Base-by-base conservation (phyloP, 2,888 invertebrate genomes). In the Cataglyphis cursor region DNA sequence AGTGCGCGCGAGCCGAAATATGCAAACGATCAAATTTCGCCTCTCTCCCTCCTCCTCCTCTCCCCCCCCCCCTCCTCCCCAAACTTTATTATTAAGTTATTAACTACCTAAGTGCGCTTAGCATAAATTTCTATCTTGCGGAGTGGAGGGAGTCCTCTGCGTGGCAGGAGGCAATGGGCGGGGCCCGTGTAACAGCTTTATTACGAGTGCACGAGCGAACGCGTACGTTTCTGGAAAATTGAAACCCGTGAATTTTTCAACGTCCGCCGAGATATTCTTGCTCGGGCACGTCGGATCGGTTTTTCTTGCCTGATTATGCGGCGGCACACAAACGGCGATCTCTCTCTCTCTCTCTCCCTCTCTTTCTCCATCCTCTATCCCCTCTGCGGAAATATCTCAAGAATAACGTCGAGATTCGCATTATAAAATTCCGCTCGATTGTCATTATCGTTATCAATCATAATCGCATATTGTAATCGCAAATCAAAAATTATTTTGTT, bases 41-140 rank as follows among this genome's bases (percentile, higher is more conserved):
- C 21, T 10, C 21, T 21, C 4, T 10, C 4, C 21, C 10, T n/a
- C 1, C 15, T 0, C 8, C 15, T 2, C 28, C 28, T 2, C 28
- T 28, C 10, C 21, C 57, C 4, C 21, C 1, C 21, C 10, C 0
- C 6, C 2, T 3, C 6, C 59, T 15, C 74, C 86, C 41, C 24
- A 48, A 90, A 90, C 82, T 89, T 83, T 82, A 78, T 88, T 90
- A 88, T 90, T 90, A 88, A 90, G 86, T 90, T 86, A 83, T 82
- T 83, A 90, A 90, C 85, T 86, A 75, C 82, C 84, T 85, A 86
- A 88, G 86, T 82, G 88, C 81, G 81, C 85, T 90, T 89, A 90
- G 86, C 90, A 89, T 89, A 89, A 87, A 88, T 90, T 90, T 87
- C 82, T 85, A 82, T 72, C 81, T 70, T 68, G 65, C 62, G 24